Conservation (phyloP, 2,797 vertebrate species). For the Siniperca scherzeri region DNA sequence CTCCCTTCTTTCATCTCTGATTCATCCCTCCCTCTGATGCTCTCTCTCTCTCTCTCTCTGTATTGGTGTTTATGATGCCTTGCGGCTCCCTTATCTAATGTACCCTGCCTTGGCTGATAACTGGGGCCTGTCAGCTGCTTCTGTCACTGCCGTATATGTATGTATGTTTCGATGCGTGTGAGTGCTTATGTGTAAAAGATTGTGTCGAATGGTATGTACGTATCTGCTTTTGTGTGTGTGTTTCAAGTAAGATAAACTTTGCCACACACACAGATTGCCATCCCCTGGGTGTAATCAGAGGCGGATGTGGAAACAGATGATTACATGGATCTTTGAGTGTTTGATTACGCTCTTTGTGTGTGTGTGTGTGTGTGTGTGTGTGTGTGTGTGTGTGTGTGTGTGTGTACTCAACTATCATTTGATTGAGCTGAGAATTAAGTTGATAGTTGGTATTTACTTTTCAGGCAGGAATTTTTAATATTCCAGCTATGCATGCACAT, state of each 20-base stretch:
- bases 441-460: slow-evolving; percentile 36
- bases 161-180: slow-evolving; percentile 36
- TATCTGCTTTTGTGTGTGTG: slow-evolving; percentile 1
- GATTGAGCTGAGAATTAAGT: slow-evolving; percentile 35
- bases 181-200: slow-evolving; percentile 40
- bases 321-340: slow-evolving; percentile 55
- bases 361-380: slow-evolving; percentile 1
- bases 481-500: background rate
- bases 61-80: slow-evolving; percentile 71
- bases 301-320: slow-evolving; percentile 56
- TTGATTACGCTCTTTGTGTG: slow-evolving; percentile 36
- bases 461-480: slow-evolving; percentile 1
- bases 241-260: slow-evolving; percentile 32
- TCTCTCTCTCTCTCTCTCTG: slow-evolving; percentile 21
- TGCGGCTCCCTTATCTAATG: slow-evolving; percentile 67
- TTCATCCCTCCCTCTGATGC: slow-evolving; percentile 46
- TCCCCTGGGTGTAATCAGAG: slow-evolving; percentile 59
- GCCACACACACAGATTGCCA: slow-evolving; percentile 38
- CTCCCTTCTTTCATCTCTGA: slow-evolving; percentile 69
- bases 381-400: background rate
- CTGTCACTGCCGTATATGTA: slow-evolving; percentile 13
- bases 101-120: slow-evolving; percentile 73
- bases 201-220: slow-evolving; percentile 8
- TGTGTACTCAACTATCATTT: slow-evolving; percentile 24
- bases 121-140: slow-evolving; percentile 69